These are phyloP conservation scores for Brachyhypopomus occidentalis DNA, from an alignment of 2,113 vertebrate species.

Conservation along the genomic window DNA sequence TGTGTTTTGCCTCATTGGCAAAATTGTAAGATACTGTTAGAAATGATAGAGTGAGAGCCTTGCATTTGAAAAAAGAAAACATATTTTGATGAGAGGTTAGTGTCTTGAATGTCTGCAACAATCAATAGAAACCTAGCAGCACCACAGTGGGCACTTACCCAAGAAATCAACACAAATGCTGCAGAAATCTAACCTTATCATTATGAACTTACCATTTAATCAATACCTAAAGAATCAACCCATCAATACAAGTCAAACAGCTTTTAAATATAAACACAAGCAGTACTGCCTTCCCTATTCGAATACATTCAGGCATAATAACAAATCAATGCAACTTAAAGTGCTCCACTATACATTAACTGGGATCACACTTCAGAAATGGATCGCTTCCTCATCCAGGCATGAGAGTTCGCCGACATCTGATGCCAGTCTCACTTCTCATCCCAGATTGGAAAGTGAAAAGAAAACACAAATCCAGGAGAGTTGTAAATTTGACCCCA, in stretches of 20 bases:
- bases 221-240: slow-evolving; percentile 53
- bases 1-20: slow-evolving; percentile 21
- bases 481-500: slow-evolving; percentile 65
- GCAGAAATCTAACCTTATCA: slow-evolving; percentile 43
- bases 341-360: slow-evolving; percentile 68
- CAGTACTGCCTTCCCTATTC: slow-evolving; percentile 65
- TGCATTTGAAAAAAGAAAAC: slow-evolving; percentile 34
- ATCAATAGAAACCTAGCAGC: slow-evolving; percentile 51
- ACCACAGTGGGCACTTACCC: slow-evolving; percentile 53
- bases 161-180: slow-evolving; percentile 43
- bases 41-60: slow-evolving; percentile 31
- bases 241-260: slow-evolving; percentile 61
- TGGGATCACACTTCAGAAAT: slow-evolving; percentile 62
- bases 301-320: slow-evolving; percentile 66
- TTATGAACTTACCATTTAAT: slow-evolving; percentile 42
- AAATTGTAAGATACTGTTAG: slow-evolving; percentile 4
- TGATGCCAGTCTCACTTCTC: slow-evolving; percentile 64
- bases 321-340: slow-evolving; percentile 70
- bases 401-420: slow-evolving; percentile 37
- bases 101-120: slow-evolving; percentile 46
- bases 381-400: slow-evolving; percentile 58
- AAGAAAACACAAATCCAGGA: slow-evolving; percentile 49
- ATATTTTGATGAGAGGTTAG: slow-evolving; percentile 41
- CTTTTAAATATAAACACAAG: slow-evolving; percentile 59
- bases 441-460: slow-evolving; percentile 50